Conservation (phyloP, 2,888 invertebrate species). For the Lasioglossum leucozonium region DNA sequence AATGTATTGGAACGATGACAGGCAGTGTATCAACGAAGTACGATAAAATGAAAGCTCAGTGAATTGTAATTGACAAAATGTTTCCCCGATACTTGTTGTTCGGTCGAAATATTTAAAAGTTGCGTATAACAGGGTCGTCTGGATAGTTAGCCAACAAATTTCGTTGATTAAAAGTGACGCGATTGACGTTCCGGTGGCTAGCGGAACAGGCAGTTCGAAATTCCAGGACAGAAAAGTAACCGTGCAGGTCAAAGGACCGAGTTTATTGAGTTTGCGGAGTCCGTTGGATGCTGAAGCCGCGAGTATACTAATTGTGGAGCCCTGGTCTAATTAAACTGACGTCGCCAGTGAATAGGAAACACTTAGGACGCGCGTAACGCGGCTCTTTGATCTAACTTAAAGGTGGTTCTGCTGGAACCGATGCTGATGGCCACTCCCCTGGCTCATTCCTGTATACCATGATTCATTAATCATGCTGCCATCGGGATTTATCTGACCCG, state of each 20-base stretch:
- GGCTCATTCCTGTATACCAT: neutral
- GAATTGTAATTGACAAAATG: neutral
- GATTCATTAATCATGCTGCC: neutral
- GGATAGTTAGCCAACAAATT: neutral
- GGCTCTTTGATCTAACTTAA: conserved; percentile 56
- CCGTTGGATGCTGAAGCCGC: conserved; percentile 18
- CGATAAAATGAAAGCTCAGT: neutral
- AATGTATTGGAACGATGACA: neutral
- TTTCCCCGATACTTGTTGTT: neutral
- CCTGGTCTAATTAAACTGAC: conserved; percentile 59
- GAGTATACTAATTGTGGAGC: conserved; percentile 44
- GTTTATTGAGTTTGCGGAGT: conserved; percentile 61
- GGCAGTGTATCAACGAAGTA: neutral
- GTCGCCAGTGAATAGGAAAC: conserved; percentile 40
- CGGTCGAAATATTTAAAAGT: neutral
- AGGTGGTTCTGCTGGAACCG: conserved; percentile 13
- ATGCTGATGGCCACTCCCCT: neutral
- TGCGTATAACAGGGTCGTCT: neutral
- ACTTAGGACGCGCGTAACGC: conserved; percentile 35
- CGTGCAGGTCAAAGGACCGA: conserved; percentile 48
- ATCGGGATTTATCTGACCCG: neutral
- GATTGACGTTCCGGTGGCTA: neutral
- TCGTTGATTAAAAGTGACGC: neutral
- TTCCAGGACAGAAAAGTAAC: conserved; percentile 34
- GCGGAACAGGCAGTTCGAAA: neutral